phyloP scores from a whole-genome alignment of 1,140 invertebrate genomes.

The Heliconius melpomene region DNA sequence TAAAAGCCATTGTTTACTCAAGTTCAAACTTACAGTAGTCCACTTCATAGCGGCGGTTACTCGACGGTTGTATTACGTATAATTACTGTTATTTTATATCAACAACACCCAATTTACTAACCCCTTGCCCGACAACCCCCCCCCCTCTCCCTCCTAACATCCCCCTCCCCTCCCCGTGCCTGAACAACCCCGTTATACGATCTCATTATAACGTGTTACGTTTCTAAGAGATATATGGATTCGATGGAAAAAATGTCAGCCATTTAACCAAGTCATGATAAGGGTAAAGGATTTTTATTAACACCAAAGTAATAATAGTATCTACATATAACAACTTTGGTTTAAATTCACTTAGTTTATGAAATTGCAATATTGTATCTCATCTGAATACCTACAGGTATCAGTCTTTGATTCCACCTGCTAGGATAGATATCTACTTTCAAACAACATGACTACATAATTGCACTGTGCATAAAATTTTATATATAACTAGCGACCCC shows the following conservation, averaged over 20 bases:
- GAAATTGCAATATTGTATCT: too few relatives aligned
- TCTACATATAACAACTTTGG: too few relatives aligned
- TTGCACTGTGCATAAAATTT: too few relatives aligned
- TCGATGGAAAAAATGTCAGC: background rate
- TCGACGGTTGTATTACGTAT: slow-evolving; percentile 22
- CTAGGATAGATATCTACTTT: too few relatives aligned
- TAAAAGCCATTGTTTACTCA: background rate
- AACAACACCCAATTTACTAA: slow-evolving; percentile 3
- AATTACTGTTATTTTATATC: slow-evolving; percentile 32
- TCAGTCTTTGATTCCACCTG: too few relatives aligned
- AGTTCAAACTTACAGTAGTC: background rate
- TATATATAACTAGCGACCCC: too few relatives aligned
- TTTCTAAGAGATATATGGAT: background rate
- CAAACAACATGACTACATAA: too few relatives aligned
- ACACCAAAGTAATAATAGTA: background rate
- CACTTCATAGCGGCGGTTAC: slow-evolving; percentile 1
- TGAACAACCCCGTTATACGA: background rate
- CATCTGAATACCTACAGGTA: too few relatives aligned
- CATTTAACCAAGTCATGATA: slow-evolving; percentile 7
- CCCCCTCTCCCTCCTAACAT: too few relatives aligned
- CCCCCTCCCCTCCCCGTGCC: background rate
- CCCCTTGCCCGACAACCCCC: background rate
- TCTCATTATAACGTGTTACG: background rate
- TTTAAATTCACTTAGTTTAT: too few relatives aligned
- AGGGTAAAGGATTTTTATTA: background rate